Base-by-base conservation (phyloP, 2,888 invertebrate species). In the Cheilosia impressa region DNA sequence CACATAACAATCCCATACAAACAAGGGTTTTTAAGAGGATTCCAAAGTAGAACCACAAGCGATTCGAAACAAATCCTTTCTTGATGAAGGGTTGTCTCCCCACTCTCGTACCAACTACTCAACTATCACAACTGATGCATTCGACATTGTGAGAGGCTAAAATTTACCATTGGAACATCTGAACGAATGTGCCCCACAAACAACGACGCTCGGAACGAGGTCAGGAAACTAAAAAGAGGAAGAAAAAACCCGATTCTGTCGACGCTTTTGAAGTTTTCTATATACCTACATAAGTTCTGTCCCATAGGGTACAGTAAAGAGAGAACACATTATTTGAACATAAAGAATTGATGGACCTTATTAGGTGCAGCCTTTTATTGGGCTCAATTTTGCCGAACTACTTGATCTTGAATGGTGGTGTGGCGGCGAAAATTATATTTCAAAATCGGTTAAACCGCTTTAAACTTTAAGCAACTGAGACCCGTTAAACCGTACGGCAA, bases 101-200 rank as follows among this genome's bases (percentile, higher is more conserved):
- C 15, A 41, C 17, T 45, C 45, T 31, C 31, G 31, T 17, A 27
- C 27, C 31, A 4, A 47, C 17, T 62, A 47, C 60, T 60, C 17
- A 66, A 65, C 66, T 45, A 60, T 66, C 38, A 22, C 43, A 38
- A 53, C 47, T 41, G 53, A 57, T 63, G 47, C 62, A 62, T 38
- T 69, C 69, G 57, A 69, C 53, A 53, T 63, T 50, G 17, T n/a
- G 9, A 22, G 22, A 24, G 27, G 27, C 7, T 27, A 27, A 27
- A 27, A 6, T 34, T 68, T 24, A 47, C 55, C 38, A n/a, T 47
- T 45, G 41, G 41, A 66, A 53, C 19, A 53, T 31, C 19, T n/a
- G 52, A 7, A 31, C 31, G 31, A 31, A 27, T 43, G 27, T 71
- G n/a, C 22, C 10, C 24, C 43, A 22, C 17, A 38, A 47, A 79